Base-by-base conservation (phyloP, 2,113 vertebrate species). In the Miniopterus natalensis region DNA sequence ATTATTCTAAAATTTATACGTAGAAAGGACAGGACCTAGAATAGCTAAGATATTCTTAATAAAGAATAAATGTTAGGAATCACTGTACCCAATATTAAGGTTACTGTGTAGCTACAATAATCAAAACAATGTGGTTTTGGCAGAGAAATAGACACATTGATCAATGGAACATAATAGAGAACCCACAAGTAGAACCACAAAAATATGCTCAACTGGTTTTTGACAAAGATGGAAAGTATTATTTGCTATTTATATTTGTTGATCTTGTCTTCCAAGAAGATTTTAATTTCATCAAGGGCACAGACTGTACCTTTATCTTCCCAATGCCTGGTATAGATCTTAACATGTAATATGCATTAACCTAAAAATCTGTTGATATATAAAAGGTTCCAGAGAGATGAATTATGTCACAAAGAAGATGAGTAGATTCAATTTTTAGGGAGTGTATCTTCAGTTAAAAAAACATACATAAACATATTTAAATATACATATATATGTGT, bases 241-340 rank as follows among this genome's bases (percentile, higher is more conserved):
- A 57, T 57, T 83, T 90, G 53, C 49, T 94, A 29, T 73, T 88
- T 80, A 25, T 71, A 70, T 80, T 94, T 92, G 71, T 71, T 89
- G 59, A 77, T 81, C 74, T 89, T 94, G 74, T 3, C 21, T 78
- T 27, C 27, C 23, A n/a, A 3, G 10, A 95, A 77, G 61, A 75
- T 70, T 93, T 92, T 90, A 84, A 71, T 88, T 84, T 91, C 36
- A 40, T 93, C 86, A 51, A 93, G 25, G 45, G 45, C 9, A 79
- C 27, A 63, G 49, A 61, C 4, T 31, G 27, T 73, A 53, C 68
- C n/a, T 57, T 85, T 80, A 57, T 66, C 29, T 91, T 88, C 13
- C 71, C 9, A 53, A 23, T 73, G 45, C 63, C 29, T 90, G 55
- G 14, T 74, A 27, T 65, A 77, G 70, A 79, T 91, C 49, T 68